Base-by-base conservation (phyloP, 1,140 invertebrate species). In the Apis florea region DNA sequence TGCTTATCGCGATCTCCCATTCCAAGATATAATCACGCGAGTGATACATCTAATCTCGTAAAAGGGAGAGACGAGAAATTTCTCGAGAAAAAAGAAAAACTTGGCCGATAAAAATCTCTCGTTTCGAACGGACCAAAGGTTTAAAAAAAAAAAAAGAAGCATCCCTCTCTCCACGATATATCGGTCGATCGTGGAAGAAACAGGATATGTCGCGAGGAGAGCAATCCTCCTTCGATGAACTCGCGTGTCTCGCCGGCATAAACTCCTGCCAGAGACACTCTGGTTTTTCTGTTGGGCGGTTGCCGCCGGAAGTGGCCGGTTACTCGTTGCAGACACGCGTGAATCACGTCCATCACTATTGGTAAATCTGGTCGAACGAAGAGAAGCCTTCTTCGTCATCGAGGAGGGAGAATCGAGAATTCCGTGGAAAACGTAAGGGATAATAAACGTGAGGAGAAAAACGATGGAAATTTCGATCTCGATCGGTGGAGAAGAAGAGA, bases 231-330 rank as follows among this genome's bases (percentile, higher is more conserved):
- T 68, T 49, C 49, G 8, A 15, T 4, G 49, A 24, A 79, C 59
- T 74, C 71, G 79, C 79, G 79, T 81, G 71, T 67, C 66, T 49
- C 56, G 56, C 47, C 8, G 8, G 13, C 66, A 61, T 68, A 82
- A 53, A 58, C 67, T 31, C 19, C 40, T 10, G 26, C 2, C n/a
- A 15, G 19, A 24, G 58, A 67, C 69, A 72, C 21, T 49, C 47
- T 40, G 24, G 47, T 77, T 73, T 79, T 83, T 79, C 58, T 83
- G 59, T 72, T 83, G 64, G 70, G 58, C 81, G 71, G 66, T 79
- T n/a, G 51, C 66, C 75, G 59, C 81, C 84, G 84, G 82, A 85
- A 85, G 82, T 80, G 59, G 58, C 77, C 67, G 76, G 70, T 83
- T 80, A 80, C 79, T 61, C 56, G 68, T n/a, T n/a, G 40, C 63